Conservation (phyloP, 1,140 invertebrate genomes). For the Drosophila lacteicornis region DNA sequence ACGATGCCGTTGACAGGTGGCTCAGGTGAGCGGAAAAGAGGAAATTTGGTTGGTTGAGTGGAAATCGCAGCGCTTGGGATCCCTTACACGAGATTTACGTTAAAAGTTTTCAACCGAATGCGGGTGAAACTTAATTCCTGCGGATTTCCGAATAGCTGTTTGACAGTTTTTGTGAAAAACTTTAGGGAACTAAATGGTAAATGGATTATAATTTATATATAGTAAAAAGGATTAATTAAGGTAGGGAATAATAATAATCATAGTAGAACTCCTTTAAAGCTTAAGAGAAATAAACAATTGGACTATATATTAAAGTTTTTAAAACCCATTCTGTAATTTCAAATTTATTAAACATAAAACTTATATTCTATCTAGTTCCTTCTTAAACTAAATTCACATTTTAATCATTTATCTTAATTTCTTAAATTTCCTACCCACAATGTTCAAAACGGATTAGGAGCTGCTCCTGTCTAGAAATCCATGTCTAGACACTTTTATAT, state of each 20-base stretch:
- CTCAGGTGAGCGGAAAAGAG: slow-evolving; percentile 15
- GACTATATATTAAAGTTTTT: too few species aligned
- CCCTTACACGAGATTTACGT: slow-evolving; percentile 16
- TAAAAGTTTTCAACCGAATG: slow-evolving; percentile 18
- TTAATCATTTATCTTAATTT: slow-evolving; percentile 1
- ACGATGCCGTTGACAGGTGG: slow-evolving; percentile 50
- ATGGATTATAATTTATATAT: background rate
- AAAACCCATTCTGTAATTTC: too few species aligned
- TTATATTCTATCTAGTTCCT: too few species aligned
- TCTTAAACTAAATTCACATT: background rate
- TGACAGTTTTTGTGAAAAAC: background rate
- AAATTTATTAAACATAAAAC: too few species aligned
- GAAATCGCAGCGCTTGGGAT: background rate
- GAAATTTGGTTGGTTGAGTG: background rate
- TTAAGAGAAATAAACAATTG: too few species aligned
- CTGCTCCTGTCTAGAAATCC: slow-evolving; percentile 12
- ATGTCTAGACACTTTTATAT: slow-evolving; percentile 36
- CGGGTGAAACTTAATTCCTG: slow-evolving; percentile 10
- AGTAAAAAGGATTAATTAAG: background rate
- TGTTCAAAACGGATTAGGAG: background rate
- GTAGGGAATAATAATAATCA: background rate
- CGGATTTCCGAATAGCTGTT: slow-evolving; percentile 3
- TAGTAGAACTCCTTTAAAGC: background rate
- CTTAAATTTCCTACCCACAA: background rate
- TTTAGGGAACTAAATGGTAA: background rate